phyloP scores from a whole-genome alignment of 2,888 invertebrate species.

The Drosophila mercatorum region DNA sequence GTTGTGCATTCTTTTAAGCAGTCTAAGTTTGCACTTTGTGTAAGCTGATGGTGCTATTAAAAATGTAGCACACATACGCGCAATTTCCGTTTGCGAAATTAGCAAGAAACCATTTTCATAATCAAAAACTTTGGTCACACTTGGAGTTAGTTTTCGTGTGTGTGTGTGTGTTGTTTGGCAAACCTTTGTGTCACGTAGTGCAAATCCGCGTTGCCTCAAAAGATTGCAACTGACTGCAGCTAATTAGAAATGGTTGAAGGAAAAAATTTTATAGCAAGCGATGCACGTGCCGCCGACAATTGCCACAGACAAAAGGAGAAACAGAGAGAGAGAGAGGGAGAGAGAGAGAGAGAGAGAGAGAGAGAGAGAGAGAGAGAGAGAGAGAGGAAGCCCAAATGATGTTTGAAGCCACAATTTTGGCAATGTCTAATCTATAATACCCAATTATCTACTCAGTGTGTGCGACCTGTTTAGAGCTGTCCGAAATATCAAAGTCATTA shows the following conservation, averaged over 20 bases:
- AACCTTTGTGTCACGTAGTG: constrained; percentile 59
- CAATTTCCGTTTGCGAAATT: constrained; percentile 44
- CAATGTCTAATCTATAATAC: constrained; percentile 31
- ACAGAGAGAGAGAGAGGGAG: not conserved
- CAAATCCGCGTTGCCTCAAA: constrained; percentile 53
- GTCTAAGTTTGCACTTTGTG: constrained; percentile 11
- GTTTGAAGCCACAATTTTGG: constrained; percentile 19
- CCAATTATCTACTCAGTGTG: constrained; percentile 24
- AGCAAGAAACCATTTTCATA: constrained; percentile 39
- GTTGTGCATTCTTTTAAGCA: constrained; percentile 10
- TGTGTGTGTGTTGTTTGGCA: constrained; percentile 23
- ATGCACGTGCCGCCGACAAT: constrained; percentile 59
- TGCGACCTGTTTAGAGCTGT: constrained; percentile 48
- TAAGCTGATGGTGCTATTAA: constrained; percentile 21
- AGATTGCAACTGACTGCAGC: constrained; percentile 68
- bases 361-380: not conserved
- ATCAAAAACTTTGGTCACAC: constrained; percentile 40
- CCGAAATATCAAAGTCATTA: constrained; percentile 44
- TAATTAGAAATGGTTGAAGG: constrained; percentile 60
- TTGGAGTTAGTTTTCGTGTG: constrained; percentile 6
- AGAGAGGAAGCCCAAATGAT: constrained; percentile 13
- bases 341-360: too few relatives aligned
- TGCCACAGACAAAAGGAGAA: constrained; percentile 5
- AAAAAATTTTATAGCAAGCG: constrained; percentile 67
- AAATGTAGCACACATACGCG: constrained; percentile 25